These are phyloP conservation scores for Platyrinchus mystaceus DNA, from an alignment of 2,797 vertebrate genomes.

Conservation along the genomic window DNA sequence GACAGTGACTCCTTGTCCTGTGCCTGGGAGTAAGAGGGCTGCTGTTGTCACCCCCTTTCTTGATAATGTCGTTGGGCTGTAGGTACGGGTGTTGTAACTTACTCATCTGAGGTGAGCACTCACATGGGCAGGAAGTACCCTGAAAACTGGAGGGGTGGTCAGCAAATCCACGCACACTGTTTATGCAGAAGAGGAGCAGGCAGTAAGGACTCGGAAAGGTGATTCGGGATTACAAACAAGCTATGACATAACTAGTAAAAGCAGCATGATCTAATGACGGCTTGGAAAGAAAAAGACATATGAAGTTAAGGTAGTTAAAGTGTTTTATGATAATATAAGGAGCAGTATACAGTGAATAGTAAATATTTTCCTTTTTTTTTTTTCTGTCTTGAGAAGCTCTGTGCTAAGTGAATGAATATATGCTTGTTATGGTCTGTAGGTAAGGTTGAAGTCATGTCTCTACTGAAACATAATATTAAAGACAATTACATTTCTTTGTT, in stretches of 20 bases:
- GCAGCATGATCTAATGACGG: no score
- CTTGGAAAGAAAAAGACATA: not conserved
- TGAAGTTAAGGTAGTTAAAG: not conserved
- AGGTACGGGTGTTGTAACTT: accelerated
- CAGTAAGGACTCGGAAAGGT: no score
- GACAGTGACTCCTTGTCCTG: not conserved
- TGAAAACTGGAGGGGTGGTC: not conserved
- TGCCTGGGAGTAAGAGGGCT: not conserved
- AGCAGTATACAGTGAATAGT: not conserved
- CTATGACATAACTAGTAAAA: not conserved
- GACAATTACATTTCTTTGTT: not conserved
- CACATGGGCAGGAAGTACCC: accelerated
- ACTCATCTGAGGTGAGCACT: no score
- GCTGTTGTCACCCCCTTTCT: not conserved
- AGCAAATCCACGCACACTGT: accelerated
- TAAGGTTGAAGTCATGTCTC: not conserved
- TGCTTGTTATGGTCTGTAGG: not conserved
- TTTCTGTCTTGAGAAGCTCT: not conserved
- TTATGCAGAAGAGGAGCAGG: accelerated
- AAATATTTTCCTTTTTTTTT: not conserved
- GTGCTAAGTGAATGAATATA: accelerated
- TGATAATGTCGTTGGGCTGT: not conserved
- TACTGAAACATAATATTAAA: not conserved
- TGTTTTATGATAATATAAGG: not conserved
- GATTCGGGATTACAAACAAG: not conserved